Base-by-base conservation (phyloP, 2,797 vertebrate species). In the Gambelia wislizenii region DNA sequence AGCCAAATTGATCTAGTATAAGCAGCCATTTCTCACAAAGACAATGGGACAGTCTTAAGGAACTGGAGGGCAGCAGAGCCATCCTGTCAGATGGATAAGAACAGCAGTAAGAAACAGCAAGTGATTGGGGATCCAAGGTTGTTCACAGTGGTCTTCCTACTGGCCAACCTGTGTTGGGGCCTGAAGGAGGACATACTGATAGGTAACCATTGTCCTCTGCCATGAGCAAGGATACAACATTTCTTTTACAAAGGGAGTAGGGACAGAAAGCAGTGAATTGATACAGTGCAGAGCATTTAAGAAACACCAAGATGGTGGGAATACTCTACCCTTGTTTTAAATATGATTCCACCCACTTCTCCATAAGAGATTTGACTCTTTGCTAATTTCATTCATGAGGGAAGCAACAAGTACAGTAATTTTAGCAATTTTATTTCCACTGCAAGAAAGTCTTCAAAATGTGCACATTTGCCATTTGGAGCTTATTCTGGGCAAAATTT, bases 1-100 rank as follows among this genome's bases (percentile, higher is more conserved):
- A 10, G 30, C 9, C 25, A 70, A 1, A 16, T 0, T 42, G 56
- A 64, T n/a, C 39, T 13, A 20, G 5, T 69, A 18, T 33, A 80
- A 42, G 14, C 20, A 20, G 56, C 39, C 61, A 36, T n/a, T 49
- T 52, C 13, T 74, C 42, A 6, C 25, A 61, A 80, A 74, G 70
- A 70, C 22, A 1, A 0, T 13, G 10, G 79, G 2, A 25, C n/a
- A 39, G 54, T 0, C 0, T 64, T 4, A 42, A 16, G 2, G 49
- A 44, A 7, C 6, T 42, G 0, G 25, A 36, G 18, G n/a, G 70
- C 49, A 10, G 36, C 56, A 25, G 6, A 1, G 3, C 42, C 20
- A 64, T n/a, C 4, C 20, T 84, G 39, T 25, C 39, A n/a, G 67
- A 14, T 69, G 22, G 27, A 59, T 72, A 75, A 33, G 2, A 56